Base-by-base conservation (phyloP, 1,140 invertebrate species). In the Pogonognathellus flavescens region DNA sequence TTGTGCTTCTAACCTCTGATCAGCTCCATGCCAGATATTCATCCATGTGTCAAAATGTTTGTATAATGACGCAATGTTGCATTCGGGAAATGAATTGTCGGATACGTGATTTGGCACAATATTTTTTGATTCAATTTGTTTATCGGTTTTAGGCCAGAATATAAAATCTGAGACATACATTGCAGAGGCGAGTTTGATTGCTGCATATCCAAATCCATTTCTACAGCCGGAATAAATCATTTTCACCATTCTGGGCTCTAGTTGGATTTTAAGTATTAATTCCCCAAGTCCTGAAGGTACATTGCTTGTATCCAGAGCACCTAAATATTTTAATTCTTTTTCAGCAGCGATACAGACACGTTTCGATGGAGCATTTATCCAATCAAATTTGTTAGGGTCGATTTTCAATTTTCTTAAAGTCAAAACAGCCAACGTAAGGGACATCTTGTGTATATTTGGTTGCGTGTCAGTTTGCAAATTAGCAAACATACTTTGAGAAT, bases 201-300 rank as follows among this genome's bases (percentile, higher is more conserved):
- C 98, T 92, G 99, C 98, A 92, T 99, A 99, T 88, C 98, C 99
- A 90, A 98, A 99, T 91, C 97, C 99, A 91, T 97, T 96, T 91
- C 99, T 97, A 89, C 95, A 96, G 86, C 95, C 96, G 53, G 97
- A 96, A 86, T 99, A 99, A 50, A 99, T 92, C 97, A 99, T 99
- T 92, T 99, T 99, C 0, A 98, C 97, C 20, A 99, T 92, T 90
- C 99, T 98, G 2, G 98, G 98, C 93, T 99, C 98, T 7, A 99
- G 91, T 0, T 98, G 98, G 90, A 99, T 99, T 92, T 99, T 98
- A 0, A 98, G 97, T 98, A 99, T 99, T 83, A 99, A 95, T 0
- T 97, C 96, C 11, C 97, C 97, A 57, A 98, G 91, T 90, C 98
- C 96, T 0, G 97, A 98, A 55, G 98, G 91, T 90, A 98, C 97